Evolutionary conservation across 2,888 invertebrate species (phyloP), one percentile per base, ranked within the genome.

Genomic region (Rhagium mordax): DNA sequence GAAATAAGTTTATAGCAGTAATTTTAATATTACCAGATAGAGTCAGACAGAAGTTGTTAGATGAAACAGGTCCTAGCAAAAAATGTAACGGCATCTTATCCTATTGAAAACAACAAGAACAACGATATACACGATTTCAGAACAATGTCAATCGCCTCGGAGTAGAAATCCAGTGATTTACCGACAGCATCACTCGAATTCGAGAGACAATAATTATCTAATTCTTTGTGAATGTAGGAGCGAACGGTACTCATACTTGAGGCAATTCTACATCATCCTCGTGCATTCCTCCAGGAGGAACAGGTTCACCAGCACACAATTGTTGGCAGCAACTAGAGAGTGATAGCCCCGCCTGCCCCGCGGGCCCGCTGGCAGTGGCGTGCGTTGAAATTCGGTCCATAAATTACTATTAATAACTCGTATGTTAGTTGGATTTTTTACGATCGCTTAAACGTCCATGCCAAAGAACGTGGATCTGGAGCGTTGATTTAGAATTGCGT

Each of bases 291-390:
- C 29, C 51, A 71, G 70, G 72, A 74, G 74, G 73, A 77, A 77
- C 76, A 77, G 74, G 76, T 77, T 77, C 74, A 74, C 61, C 47
- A 53, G 70, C 51, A 60, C 57, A 62, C 65, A 21, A 70, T 64
- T 21, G 33, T 71, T 60, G 71, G 57, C 67, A 67, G 61, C 47
- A 67, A 41, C 67, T 67, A 67, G 67, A 67, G 67, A 57, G 47
- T 57, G 24, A 55, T 67, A 29, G 29, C 55, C 67, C 55, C 67
- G 27, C 21, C 13, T n/a, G 47, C 61, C 61, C 61, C 61, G 61
- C 41, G 47, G 61, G 61, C 61, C 61, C n/a, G 33, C 61, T n/a
- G 51, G 5, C 51, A 64, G 64, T 64, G 51, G 51, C 15, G 51
- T 64, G 21, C 47, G n/a, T 20, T 20, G 15, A 24, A 18, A 41